Conservation (phyloP, 2,113 vertebrate genomes). For the Heliornis fulica region DNA sequence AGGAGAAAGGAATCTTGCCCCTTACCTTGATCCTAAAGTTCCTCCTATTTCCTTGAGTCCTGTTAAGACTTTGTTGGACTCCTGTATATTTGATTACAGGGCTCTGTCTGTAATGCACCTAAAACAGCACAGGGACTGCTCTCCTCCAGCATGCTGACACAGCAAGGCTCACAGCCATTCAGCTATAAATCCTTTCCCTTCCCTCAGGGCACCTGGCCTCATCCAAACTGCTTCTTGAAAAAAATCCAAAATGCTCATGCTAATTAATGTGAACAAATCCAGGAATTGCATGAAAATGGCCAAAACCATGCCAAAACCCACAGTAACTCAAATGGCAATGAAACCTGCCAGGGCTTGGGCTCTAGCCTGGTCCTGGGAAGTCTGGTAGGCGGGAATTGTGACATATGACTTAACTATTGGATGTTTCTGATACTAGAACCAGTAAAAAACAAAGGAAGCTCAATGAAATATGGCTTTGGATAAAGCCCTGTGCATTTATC, state of each 20-base stretch:
- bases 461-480: background rate
- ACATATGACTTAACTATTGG: background rate
- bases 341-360: background rate
- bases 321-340: background rate
- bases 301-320: background rate
- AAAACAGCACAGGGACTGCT: background rate
- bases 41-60: background rate
- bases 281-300: background rate
- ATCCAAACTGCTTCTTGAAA: background rate
- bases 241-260: background rate
- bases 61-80: background rate
- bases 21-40: background rate
- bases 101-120: fast-evolving
- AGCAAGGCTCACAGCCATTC: background rate
- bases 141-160: background rate
- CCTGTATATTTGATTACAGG: fast-evolving
- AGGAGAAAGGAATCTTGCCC: background rate
- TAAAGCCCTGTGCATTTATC: background rate
- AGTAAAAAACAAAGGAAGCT: background rate
- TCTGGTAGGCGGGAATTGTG: background rate
- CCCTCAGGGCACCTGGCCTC: background rate
- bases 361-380: background rate
- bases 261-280: background rate
- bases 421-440: background rate
- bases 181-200: background rate